Evolutionary conservation across 2,113 vertebrate genomes (phyloP), one percentile per base, ranked within the genome.

Genomic region (Poeciliopsis retropinna): DNA sequence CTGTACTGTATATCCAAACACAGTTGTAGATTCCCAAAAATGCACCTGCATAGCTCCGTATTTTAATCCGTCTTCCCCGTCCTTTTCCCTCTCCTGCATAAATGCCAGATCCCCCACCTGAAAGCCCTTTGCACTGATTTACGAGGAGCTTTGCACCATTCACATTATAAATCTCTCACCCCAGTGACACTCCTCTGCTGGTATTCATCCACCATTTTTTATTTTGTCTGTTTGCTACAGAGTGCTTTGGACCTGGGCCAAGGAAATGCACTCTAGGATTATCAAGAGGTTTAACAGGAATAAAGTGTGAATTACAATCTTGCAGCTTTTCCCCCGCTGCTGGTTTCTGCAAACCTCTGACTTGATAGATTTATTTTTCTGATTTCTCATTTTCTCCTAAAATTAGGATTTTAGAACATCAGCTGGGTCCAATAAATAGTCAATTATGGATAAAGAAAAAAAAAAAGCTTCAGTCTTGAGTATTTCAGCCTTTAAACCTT

Each of bases 181-280:
- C 92, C 78, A 72, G 90, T 94, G 95, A 96, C 93, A 92, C 91
- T 94, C 95, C 93, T 92, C 87, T 92, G 92, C 94, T 94, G 93
- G 93, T 95, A 95, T 96, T 96, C 96, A 95, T 96, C 95, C 95
- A 95, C 95, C 95, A 94, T 94, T 94, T 95, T 93, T 71, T 88
- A 94, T 96, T 51, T 87, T 94, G 95, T 84, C 86, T 84, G 75
- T 85, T 83, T 78, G 75, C 85, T 83, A 80, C 93, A 92, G 93
- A 95, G 94, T 90, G 90, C 94, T 94, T 95, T 97, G 96, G 96
- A 95, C 92, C 82, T 67, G 89, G 94, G 94, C 96, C 96, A 97
- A 92, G 91, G 90, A 87, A 88, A 95, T 93, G 93, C 95, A 94
- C 94, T 95, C 74, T 92, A 88, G 93, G 94, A 93, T 95, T 95